A percentile compares a stretch with the other conserved stretches of the same genome.
Evolutionary conservation across 2,888 invertebrate species (phyloP).

Genomic region (Miltochrista miniata): DNA sequence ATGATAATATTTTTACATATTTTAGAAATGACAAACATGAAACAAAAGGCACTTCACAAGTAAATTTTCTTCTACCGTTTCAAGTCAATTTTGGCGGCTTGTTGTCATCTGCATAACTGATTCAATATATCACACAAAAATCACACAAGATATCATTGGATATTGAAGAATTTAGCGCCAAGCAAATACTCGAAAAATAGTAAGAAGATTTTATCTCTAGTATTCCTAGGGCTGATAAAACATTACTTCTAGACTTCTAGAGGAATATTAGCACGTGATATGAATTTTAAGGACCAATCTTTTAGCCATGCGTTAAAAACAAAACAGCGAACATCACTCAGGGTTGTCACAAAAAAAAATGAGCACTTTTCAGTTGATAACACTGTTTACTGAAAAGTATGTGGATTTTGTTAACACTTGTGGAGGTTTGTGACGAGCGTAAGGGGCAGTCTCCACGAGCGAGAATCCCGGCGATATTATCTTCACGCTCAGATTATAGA

Average conservation of each 20-base stretch:
- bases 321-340: conserved; percentile 33
- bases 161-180: conserved; percentile 40
- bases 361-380: conserved; percentile 24
- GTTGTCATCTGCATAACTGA: no score
- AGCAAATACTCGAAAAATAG: conserved; percentile 14
- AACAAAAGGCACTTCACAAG: no score
- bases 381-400: conserved; percentile 16
- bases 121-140: conserved; percentile 12
- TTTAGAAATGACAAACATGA: no score
- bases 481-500: no score
- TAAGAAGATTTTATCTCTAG: conserved; percentile 15
- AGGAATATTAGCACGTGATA: neutral
- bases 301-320: conserved; percentile 21
- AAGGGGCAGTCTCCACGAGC: conserved; percentile 44
- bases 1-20: no score
- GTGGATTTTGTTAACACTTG: conserved; percentile 29
- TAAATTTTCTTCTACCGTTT: no score
- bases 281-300: conserved; percentile 3
- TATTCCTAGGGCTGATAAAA: conserved; percentile 6
- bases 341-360: conserved; percentile 20
- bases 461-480: no score
- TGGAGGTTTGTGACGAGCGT: conserved; percentile 45
- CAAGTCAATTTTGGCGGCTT: no score
- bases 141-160: conserved; percentile 34
- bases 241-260: neutral